Evolutionary conservation across 2,888 invertebrate genomes (phyloP).

Genomic region (Lasioglossum zephyrum): DNA sequence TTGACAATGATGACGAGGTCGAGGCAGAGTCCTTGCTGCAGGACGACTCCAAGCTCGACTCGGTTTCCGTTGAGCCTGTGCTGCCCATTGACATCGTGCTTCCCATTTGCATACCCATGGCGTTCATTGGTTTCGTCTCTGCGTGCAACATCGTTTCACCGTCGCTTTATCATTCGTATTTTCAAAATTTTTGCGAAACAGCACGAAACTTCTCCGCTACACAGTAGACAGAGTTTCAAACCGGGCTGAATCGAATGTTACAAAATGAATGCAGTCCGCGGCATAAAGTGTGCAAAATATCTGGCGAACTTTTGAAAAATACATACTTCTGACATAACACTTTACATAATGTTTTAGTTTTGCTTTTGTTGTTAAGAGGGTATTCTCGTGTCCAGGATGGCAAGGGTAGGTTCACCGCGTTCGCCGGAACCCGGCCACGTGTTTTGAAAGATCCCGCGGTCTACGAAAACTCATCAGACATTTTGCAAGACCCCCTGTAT

Average conservation of each 20-base stretch:
- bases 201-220: background rate
- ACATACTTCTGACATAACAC: background rate
- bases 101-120: slow-evolving; percentile 83
- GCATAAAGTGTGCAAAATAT: background rate
- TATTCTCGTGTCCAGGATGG: no score
- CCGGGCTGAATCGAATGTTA: background rate
- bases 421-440: no score
- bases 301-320: background rate
- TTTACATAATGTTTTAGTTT: background rate
- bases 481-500: no score
- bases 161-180: slow-evolving; percentile 19
- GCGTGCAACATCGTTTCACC: slow-evolving; percentile 10
- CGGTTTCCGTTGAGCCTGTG: slow-evolving; percentile 83
- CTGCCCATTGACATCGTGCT: slow-evolving; percentile 83
- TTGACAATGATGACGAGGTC: slow-evolving; percentile 81
- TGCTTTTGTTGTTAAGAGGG: no score
- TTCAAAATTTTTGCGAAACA: background rate
- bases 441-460: no score
- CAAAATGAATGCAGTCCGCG: background rate
- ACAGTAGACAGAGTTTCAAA: background rate
- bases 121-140: slow-evolving; percentile 82
- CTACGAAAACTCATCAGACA: no score
- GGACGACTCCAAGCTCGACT: slow-evolving; percentile 82
- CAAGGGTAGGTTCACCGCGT: no score
- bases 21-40: slow-evolving; percentile 82